Percentiles rank a stretch among this genome's conserved stretches.
These are phyloP conservation scores for Haemorhous mexicanus DNA, from an alignment of 2,113 vertebrate genomes.

Conservation along the genomic window DNA sequence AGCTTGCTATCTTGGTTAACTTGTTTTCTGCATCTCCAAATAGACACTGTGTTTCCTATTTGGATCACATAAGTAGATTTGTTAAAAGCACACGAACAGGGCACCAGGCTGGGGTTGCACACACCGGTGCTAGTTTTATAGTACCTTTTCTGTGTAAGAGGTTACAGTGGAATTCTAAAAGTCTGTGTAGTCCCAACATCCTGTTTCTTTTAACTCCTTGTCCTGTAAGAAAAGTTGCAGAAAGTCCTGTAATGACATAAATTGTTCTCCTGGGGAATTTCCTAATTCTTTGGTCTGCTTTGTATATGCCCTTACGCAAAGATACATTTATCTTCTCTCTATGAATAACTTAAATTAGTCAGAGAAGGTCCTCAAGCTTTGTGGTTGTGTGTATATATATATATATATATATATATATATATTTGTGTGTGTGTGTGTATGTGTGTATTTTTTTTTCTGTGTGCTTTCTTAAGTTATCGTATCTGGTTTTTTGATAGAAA, in stretches of 20 bases:
- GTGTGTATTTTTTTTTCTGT: neutral
- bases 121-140: accelerated
- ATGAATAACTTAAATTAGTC: neutral
- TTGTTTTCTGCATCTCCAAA: neutral
- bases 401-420: too few relatives aligned
- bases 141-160: neutral
- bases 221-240: neutral
- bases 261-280: neutral
- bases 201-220: neutral
- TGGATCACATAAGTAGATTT: neutral
- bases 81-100: neutral
- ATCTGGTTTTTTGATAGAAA: neutral
- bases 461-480: neutral
- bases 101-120: accelerated
- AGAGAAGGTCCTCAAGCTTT: neutral
- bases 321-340: neutral
- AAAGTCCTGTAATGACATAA: neutral
- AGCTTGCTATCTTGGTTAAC: neutral
- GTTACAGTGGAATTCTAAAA: neutral
- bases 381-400: accelerated
- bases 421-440: neutral
- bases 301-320: neutral
- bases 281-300: neutral
- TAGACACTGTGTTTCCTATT: neutral
- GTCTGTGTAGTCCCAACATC: neutral